A percentile compares a stretch with the other conserved stretches of the same genome.
Evolutionary conservation across 2,888 invertebrate genomes (phyloP).

Genomic region (Cantharis nigra): DNA sequence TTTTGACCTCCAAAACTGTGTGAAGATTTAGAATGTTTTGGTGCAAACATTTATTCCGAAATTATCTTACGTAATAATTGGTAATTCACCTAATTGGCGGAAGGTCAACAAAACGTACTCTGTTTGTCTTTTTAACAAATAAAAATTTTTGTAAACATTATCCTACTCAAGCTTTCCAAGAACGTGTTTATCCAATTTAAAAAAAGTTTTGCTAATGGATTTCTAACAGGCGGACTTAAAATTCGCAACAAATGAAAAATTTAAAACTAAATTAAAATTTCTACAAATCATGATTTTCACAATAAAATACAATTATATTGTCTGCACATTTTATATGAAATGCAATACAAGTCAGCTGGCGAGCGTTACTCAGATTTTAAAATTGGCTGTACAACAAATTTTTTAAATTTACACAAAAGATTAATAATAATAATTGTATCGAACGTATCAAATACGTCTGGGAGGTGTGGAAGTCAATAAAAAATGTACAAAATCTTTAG

Average conservation of each 20-base stretch:
- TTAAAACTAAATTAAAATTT: neutral
- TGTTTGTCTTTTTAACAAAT: neutral
- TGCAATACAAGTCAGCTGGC: too few relatives aligned
- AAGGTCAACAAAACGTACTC: neutral
- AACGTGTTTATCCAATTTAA: neutral
- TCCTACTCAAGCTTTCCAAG: neutral
- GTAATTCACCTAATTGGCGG: neutral
- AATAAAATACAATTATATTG: too few relatives aligned
- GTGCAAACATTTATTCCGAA: neutral
- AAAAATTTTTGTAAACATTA: neutral
- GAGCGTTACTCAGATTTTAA: too few relatives aligned
- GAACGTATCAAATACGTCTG: too few relatives aligned
- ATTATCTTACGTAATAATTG: neutral
- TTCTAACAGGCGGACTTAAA: neutral
- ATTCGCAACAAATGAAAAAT: neutral
- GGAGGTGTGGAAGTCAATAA: too few relatives aligned
- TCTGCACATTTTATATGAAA: too few relatives aligned
- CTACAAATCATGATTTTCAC: neutral
- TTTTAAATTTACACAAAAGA: too few relatives aligned
- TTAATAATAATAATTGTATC: too few relatives aligned
- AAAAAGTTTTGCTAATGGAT: neutral
- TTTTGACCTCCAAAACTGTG: neutral
- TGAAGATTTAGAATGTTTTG: neutral
- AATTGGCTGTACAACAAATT: too few relatives aligned
- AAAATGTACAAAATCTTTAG: too few relatives aligned